Evolutionary conservation across 2,113 vertebrate genomes (phyloP).

Genomic region (Jaculus jaculus): DNA sequence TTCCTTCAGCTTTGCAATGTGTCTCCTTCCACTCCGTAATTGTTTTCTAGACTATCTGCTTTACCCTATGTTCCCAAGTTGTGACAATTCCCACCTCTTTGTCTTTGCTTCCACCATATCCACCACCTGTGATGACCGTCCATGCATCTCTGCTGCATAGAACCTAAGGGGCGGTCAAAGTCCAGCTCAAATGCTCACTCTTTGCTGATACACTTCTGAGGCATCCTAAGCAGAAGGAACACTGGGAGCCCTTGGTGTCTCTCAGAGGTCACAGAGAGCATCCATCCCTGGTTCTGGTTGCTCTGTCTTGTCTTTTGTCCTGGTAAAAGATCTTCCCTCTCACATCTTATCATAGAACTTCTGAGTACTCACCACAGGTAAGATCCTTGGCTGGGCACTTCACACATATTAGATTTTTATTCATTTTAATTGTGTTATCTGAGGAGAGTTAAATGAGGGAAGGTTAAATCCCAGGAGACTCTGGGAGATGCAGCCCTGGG

Average conservation of each 20-base stretch:
- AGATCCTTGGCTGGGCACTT: background rate
- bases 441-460: background rate
- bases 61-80: background rate
- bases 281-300: background rate
- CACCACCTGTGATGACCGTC: background rate
- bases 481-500: background rate
- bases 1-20: background rate
- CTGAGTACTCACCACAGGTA: background rate
- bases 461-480: background rate
- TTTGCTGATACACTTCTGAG: background rate
- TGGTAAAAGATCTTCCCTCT: background rate
- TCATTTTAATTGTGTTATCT: background rate
- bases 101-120: background rate
- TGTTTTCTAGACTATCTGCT: background rate
- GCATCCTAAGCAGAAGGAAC: background rate
- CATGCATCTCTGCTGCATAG: background rate
- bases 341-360: background rate
- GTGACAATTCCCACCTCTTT: background rate
- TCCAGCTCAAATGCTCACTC: background rate
- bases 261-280: too few relatives aligned
- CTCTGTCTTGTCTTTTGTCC: background rate
- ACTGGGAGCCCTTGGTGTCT: background rate
- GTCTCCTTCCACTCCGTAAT: background rate
- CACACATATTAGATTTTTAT: background rate
- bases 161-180: background rate